A percentile compares a stretch with the other conserved stretches of the same genome.
These are phyloP conservation scores for Philopedon plagiatum DNA, from an alignment of 2,888 invertebrate species.

Conservation along the genomic window DNA sequence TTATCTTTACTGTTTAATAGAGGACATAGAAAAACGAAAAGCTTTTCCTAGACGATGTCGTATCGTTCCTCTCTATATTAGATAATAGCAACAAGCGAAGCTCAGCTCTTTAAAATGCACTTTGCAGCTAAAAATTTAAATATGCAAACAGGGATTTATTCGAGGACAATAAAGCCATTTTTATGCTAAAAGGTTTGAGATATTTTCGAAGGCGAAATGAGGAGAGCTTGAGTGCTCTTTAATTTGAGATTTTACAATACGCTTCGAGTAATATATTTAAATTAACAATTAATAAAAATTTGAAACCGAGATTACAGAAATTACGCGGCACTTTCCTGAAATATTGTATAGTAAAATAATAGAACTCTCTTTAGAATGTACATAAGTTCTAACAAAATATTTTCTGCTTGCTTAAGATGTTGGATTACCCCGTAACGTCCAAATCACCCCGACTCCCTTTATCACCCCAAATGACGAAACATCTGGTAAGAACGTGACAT, in stretches of 20 bases:
- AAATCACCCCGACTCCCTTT: slow-evolving; percentile 78
- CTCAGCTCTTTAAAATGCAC: not conserved
- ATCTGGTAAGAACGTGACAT: slow-evolving; percentile 71
- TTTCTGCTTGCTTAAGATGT: slow-evolving; percentile 63
- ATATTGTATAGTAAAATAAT: not conserved
- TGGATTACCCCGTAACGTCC: slow-evolving; percentile 75
- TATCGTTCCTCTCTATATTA: too few relatives aligned
- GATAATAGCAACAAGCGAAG: not conserved
- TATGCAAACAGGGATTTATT: not conserved
- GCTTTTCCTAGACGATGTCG: too few relatives aligned
- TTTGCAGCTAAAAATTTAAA: not conserved
- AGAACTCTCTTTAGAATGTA: not conserved
- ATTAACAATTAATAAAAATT: too few relatives aligned
- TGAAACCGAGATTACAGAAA: too few relatives aligned
- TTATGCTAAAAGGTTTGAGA: not conserved
- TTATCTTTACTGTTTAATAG: too few relatives aligned
- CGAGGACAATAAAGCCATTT: not conserved
- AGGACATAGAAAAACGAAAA: too few relatives aligned
- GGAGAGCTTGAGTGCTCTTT: too few relatives aligned
- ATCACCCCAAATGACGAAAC: slow-evolving; percentile 76
- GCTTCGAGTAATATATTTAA: too few relatives aligned
- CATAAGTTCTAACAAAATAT: slow-evolving; percentile 8
- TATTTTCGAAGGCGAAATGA: too few relatives aligned
- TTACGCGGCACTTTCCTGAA: not conserved
- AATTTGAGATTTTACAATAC: too few relatives aligned